A percentile compares a stretch with the other conserved stretches of the same genome.
Evolutionary conservation across 2,888 invertebrate genomes (phyloP).

Genomic region (Amphipyra tragopoginis): DNA sequence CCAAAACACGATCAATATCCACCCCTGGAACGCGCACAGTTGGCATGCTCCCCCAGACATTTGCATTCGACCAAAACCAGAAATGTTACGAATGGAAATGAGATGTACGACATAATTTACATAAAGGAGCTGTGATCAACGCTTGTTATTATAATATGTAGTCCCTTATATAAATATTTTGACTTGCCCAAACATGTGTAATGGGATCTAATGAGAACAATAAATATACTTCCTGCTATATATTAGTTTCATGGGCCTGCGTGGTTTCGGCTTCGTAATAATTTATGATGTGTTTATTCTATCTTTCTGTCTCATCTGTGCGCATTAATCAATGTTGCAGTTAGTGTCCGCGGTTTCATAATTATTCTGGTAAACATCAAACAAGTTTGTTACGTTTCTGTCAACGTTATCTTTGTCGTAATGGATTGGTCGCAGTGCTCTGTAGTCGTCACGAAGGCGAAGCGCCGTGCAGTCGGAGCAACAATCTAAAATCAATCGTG

Average conservation of each 20-base stretch:
- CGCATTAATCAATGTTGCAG: slow-evolving; percentile 48
- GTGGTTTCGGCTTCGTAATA: slow-evolving; percentile 7
- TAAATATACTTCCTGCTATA: slow-evolving; percentile 17
- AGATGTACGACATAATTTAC: slow-evolving; percentile 10
- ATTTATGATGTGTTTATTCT: slow-evolving; percentile 51
- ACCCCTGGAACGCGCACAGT: slow-evolving; percentile 31
- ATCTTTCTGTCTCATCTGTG: slow-evolving; percentile 35
- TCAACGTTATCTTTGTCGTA: slow-evolving; percentile 26
- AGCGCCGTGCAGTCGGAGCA: slow-evolving; percentile 32
- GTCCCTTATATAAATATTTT: slow-evolving; percentile 39
- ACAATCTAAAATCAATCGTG: slow-evolving; percentile 57
- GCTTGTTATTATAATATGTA: slow-evolving; percentile 41
- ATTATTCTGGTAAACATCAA: slow-evolving; percentile 30
- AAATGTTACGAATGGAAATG: slow-evolving; percentile 17
- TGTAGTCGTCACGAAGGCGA: slow-evolving; percentile 49
- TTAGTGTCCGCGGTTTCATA: slow-evolving; percentile 37
- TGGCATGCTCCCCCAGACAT: slow-evolving; percentile 40
- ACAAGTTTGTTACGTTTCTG: slow-evolving; percentile 23
- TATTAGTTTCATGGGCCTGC: neutral
- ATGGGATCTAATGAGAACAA: slow-evolving; percentile 32
- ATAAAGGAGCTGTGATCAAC: slow-evolving; percentile 13
- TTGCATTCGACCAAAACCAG: slow-evolving; percentile 27
- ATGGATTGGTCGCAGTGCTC: slow-evolving; percentile 21
- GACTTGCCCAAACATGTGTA: slow-evolving; percentile 26
- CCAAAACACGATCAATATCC: slow-evolving; percentile 39